Percentiles rank a stretch among this genome's conserved stretches.
phyloP scores from a whole-genome alignment of 2,113 vertebrate species.

The Sclerurus mexicanus region DNA sequence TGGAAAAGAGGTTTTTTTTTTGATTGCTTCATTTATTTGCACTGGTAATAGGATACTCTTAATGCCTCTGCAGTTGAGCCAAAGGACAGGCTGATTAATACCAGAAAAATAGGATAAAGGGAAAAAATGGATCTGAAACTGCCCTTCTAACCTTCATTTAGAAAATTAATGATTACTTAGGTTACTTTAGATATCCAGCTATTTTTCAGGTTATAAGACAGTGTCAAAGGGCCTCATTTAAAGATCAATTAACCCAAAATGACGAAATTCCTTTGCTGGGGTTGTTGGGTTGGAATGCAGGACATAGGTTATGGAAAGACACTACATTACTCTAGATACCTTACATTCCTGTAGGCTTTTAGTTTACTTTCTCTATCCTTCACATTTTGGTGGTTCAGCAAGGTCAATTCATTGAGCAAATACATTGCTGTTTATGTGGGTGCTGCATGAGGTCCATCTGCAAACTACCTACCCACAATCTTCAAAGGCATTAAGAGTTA shows the following conservation, averaged over 20 bases:
- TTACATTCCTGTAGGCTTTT: not conserved
- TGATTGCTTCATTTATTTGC: not conserved
- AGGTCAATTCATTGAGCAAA: not conserved
- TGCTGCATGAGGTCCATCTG: not conserved
- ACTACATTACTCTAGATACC: not conserved
- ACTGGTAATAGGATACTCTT: not conserved
- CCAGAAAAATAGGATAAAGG: not conserved
- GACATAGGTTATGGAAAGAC: not conserved
- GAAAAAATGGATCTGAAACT: not conserved
- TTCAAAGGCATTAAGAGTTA: not conserved
- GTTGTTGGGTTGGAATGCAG: not conserved
- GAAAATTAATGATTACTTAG: not conserved
- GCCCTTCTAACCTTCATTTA: not conserved
- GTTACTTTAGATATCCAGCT: not conserved
- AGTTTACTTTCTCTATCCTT: not conserved
- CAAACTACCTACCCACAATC: not conserved
- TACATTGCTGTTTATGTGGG: not conserved
- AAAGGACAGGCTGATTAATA: slow-evolving; percentile 4
- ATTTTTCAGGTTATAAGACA: not conserved
- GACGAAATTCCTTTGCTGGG: not conserved
- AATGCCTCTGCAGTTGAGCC: not conserved
- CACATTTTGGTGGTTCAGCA: not conserved
- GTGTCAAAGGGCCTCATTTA: not conserved
- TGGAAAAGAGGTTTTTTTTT: not conserved
- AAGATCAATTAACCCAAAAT: not conserved